Evolutionary conservation across 2,113 vertebrate genomes (phyloP).

Genomic region (Tor tambroides): DNA sequence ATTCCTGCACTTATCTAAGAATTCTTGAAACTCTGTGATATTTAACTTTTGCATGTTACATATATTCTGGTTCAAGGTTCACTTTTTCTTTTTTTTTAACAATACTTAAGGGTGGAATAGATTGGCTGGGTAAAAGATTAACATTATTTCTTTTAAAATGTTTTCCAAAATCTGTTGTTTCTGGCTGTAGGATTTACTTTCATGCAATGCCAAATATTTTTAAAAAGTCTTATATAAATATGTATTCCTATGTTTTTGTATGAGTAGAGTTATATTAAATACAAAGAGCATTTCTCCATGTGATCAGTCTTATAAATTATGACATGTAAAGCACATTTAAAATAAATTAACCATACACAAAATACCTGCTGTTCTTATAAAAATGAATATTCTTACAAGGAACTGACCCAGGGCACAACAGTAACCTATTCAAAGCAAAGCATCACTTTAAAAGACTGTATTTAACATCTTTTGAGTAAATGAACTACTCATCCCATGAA

Average conservation of each 20-base stretch:
- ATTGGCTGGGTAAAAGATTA: neutral
- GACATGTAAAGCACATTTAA: slow-evolving; percentile 20
- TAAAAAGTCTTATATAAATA: neutral
- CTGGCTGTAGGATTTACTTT: neutral
- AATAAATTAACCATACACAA: slow-evolving; percentile 30
- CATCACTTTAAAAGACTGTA: neutral
- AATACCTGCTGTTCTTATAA: neutral
- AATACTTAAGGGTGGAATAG: neutral
- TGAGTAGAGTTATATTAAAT: neutral
- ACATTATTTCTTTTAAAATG: neutral
- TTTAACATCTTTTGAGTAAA: neutral
- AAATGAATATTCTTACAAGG: neutral
- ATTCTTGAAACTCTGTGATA: neutral
- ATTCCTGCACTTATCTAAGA: neutral
- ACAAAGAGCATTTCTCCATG: slow-evolving; percentile 18
- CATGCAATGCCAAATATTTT: slow-evolving; percentile 5
- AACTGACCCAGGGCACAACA: neutral
- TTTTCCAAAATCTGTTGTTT: neutral
- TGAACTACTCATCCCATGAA: neutral
- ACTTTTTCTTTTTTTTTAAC: neutral
- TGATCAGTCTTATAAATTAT: slow-evolving; percentile 7
- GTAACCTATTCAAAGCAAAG: neutral
- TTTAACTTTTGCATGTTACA: neutral
- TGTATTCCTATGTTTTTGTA: slow-evolving; percentile 6
- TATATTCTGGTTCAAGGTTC: neutral